Conservation (phyloP, 2,113 vertebrate species). For the Sardina pilchardus region DNA sequence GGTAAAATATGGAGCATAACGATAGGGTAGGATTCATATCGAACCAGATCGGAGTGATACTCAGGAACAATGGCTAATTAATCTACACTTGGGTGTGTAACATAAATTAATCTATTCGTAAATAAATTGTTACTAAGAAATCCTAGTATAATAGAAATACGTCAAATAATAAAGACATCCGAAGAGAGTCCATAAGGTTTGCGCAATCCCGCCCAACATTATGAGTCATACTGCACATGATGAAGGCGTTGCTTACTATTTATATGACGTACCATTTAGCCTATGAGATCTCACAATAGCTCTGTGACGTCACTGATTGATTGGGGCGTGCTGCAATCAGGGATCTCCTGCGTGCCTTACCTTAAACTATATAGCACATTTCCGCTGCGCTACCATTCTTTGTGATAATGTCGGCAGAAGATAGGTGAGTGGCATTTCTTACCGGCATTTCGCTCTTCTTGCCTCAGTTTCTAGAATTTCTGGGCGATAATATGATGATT, state of each 20-base stretch:
- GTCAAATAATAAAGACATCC: no score
- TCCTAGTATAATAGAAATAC: no score
- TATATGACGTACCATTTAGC: neutral
- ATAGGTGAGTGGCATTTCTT: slow-evolving; percentile 65
- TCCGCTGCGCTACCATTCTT: slow-evolving; percentile 69
- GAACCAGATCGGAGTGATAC: no score
- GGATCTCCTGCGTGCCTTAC: slow-evolving; percentile 31
- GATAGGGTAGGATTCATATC: no score
- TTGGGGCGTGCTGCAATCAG: slow-evolving; percentile 59
- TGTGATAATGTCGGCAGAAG: slow-evolving; percentile 79
- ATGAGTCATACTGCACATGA: neutral
- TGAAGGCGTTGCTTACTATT: neutral
- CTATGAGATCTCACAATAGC: slow-evolving; percentile 50
- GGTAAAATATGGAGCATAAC: no score
- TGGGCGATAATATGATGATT: neutral
- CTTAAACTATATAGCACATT: slow-evolving; percentile 69
- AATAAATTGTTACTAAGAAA: no score
- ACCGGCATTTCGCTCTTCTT: neutral
- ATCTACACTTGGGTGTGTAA: neutral
- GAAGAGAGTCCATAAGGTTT: neutral
- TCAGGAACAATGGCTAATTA: neutral
- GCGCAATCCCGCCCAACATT: slow-evolving; percentile 6
- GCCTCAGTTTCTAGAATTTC: neutral
- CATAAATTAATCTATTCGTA: no score
- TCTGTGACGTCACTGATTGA: slow-evolving; percentile 58